Percentiles rank a stretch among this genome's conserved stretches.
Conservation (phyloP, 2,113 vertebrate genomes). For the Megaptera novaeangliae region DNA sequence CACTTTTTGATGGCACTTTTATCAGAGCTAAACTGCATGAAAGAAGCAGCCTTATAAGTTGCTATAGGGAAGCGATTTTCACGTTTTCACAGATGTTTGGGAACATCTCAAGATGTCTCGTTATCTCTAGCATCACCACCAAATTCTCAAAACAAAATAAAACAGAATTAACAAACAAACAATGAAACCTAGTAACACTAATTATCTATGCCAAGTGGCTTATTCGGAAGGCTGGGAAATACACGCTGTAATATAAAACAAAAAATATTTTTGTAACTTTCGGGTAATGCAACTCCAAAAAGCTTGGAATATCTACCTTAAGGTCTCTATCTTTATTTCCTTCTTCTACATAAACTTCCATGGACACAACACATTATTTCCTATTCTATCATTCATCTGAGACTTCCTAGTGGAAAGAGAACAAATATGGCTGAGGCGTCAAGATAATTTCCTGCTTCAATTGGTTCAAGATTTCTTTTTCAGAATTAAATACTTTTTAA, state of each 20-base stretch:
- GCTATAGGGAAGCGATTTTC: background rate
- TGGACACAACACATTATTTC: background rate
- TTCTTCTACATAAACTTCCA: background rate
- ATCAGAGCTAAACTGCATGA: background rate
- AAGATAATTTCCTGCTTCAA: background rate
- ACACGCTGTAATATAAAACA: background rate
- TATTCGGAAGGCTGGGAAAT: background rate
- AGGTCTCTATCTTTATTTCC: background rate
- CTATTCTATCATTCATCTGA: background rate
- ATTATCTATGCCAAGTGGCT: background rate
- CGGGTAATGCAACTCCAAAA: background rate
- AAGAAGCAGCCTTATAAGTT: background rate
- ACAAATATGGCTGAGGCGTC: background rate
- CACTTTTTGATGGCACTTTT: background rate
- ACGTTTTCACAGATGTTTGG: background rate
- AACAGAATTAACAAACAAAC: background rate
- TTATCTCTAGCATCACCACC: background rate
- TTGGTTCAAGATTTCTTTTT: background rate
- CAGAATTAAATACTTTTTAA: slow-evolving; percentile 6
- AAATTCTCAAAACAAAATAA: slow-evolving; percentile 31
- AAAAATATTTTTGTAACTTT: slow-evolving; percentile 14
- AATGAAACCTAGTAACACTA: background rate
- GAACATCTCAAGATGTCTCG: background rate
- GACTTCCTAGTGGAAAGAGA: background rate
- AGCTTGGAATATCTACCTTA: background rate